phyloP scores from a whole-genome alignment of 37 sponge, comb jelly and placozoan species.

The Crambe crambe region DNA sequence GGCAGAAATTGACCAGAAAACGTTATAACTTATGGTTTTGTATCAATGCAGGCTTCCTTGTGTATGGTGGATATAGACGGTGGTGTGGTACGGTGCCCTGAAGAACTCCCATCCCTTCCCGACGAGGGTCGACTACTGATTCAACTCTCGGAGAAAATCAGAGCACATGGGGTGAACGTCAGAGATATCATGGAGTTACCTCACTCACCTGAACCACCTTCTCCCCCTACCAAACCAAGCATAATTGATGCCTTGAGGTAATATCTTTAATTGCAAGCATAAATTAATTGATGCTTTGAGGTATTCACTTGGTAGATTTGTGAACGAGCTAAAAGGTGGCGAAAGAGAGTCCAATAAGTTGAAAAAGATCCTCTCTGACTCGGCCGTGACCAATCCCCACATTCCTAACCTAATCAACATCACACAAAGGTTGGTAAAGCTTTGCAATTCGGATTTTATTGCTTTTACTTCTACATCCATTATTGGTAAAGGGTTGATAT shows the following conservation, averaged over 20 bases:
- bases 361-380: conserved; percentile 25
- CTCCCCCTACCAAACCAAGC: neutral
- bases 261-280: neutral
- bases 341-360: neutral
- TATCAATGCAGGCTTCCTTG: conserved; percentile 67
- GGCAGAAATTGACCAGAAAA: neutral
- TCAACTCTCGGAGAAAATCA: conserved; percentile 25
- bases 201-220: neutral
- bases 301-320: no score
- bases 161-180: conserved; percentile 29
- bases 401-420: conserved; percentile 40
- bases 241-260: conserved; percentile 27
- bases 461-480: neutral
- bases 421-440: neutral
- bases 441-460: neutral
- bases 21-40: no score
- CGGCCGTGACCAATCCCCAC: conserved; percentile 17
- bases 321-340: no score
- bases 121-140: conserved; percentile 42
- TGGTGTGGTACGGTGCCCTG: conserved; percentile 44
- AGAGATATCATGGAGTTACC: conserved; percentile 39
- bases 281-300: neutral
- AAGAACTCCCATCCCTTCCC: conserved; percentile 76
- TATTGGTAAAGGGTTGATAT: conserved; percentile 8
- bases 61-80: conserved; percentile 73